phyloP scores from a whole-genome alignment of 2,797 vertebrate genomes.

The Percopsis omiscomaycus region DNA sequence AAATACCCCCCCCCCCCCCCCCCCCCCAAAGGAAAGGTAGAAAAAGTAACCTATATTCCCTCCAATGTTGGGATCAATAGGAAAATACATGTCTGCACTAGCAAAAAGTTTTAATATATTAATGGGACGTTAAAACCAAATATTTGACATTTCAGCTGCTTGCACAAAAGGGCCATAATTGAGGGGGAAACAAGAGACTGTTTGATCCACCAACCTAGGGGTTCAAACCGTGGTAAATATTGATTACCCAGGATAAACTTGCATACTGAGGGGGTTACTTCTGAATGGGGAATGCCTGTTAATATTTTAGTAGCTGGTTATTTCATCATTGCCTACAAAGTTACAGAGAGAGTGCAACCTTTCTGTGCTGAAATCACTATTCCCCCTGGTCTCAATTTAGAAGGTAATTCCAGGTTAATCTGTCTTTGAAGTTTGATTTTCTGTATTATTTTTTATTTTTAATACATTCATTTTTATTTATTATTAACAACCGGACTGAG shows the following conservation, averaged over 20 bases:
- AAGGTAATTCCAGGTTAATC: slow-evolving; percentile 66
- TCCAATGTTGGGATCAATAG: slow-evolving; percentile 12
- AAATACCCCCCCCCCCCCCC: too few relatives aligned
- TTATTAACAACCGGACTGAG: slow-evolving; percentile 37
- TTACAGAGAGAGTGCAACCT: slow-evolving; percentile 64
- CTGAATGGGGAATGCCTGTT: slow-evolving; percentile 64
- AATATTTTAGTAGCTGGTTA: slow-evolving; percentile 72
- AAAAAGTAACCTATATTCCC: slow-evolving; percentile 1
- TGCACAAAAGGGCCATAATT: slow-evolving; percentile 42
- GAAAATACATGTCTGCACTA: slow-evolving; percentile 36
- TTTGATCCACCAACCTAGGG: slow-evolving; percentile 47
- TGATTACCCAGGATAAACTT: slow-evolving; percentile 66
- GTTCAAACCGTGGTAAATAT: slow-evolving; percentile 61
- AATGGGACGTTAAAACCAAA: slow-evolving; percentile 37
- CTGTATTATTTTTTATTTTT: slow-evolving; percentile 21
- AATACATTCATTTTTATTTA: slow-evolving; percentile 45
- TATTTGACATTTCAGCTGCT: slow-evolving; percentile 30
- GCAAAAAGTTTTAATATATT: slow-evolving; percentile 39
- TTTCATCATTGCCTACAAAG: slow-evolving; percentile 66
- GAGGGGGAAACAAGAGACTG: slow-evolving; percentile 9
- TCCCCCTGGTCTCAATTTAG: slow-evolving; percentile 52
- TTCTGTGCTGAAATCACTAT: slow-evolving; percentile 58
- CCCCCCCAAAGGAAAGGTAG: background rate
- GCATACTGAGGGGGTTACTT: slow-evolving; percentile 55
- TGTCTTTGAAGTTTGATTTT: slow-evolving; percentile 44